Evolutionary conservation across 1,140 invertebrate genomes (phyloP), one percentile per base, ranked within the genome.

Genomic region (Conus betulinus): DNA sequence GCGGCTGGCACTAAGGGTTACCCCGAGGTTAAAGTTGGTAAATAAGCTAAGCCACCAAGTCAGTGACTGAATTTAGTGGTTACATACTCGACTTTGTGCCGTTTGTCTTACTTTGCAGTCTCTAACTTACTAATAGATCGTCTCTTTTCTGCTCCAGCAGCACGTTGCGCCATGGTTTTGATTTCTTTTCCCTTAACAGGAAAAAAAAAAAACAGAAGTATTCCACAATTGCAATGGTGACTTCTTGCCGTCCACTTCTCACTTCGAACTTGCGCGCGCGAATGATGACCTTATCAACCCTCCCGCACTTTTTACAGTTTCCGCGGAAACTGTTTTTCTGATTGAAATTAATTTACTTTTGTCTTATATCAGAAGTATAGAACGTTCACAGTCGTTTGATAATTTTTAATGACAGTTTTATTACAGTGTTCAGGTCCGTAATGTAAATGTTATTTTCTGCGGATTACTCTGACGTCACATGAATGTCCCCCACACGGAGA

Each of bases 401-500:
- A 39, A 23, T 86, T 67, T 52, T n/a, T 11, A 17, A 52, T 6
- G 23, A 52, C 51, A 20, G 5, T 13, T 86, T n/a, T 78, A 71
- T 71, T 13, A 71, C 15, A 17, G 67, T 51, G 20, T n/a, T n/a
- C 52, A 27, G 13, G 11, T 17, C 3, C 6, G 4, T 63, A 88
- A 63, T 82, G 27, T 51, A 60, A 25, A 55, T 60, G 27, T 88
- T 51, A 88, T n/a, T 60, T 83, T 51, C 57, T 88, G 57, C 82
- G 51, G 39, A 17, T 20, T n/a, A 7, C 0, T 83, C 20, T 88
- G 78, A 87, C 85, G 85, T 87, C 85, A 87, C 71, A 78, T 71
- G 85, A 71, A 87, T 84, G 81, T 86, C 87, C 85, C 76, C 60
- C 81, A 84, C 60, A 84, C 60, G 27, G 23, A 86, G 74, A 71